Percentiles rank a stretch among this genome's conserved stretches.
phyloP scores from a whole-genome alignment of 1,140 invertebrate genomes.

The Drosophila tristis region DNA sequence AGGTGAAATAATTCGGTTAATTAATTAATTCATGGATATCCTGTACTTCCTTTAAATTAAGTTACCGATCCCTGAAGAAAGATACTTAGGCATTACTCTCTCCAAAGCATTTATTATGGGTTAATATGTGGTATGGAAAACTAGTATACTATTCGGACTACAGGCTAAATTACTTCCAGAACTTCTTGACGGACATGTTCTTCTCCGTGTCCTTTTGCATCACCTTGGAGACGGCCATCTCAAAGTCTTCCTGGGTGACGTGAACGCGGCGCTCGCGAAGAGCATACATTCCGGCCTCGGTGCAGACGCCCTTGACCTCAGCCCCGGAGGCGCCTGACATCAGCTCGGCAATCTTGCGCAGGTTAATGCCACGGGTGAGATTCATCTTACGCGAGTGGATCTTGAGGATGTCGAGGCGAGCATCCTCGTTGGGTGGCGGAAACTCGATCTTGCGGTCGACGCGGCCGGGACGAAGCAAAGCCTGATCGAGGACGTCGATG shows the following conservation, averaged over 20 bases:
- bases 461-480: slow-evolving; percentile 96
- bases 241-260: slow-evolving; percentile 99
- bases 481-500: slow-evolving; percentile 99
- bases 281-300: slow-evolving; percentile 99
- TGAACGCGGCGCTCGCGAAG: slow-evolving; percentile 98
- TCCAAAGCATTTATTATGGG: too few relatives aligned
- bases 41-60: too few relatives aligned
- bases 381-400: slow-evolving; percentile 99
- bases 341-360: slow-evolving; percentile 98
- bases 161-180: slow-evolving; percentile 94
- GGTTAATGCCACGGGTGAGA: slow-evolving; percentile 98
- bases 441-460: slow-evolving; percentile 99
- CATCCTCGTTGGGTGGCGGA: slow-evolving; percentile 99
- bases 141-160: too few relatives aligned
- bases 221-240: slow-evolving; percentile 99
- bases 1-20: too few relatives aligned
- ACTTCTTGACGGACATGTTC: slow-evolving; percentile 99
- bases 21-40: too few relatives aligned
- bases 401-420: slow-evolving; percentile 97
- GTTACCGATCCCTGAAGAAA: too few relatives aligned
- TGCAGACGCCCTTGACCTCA: slow-evolving; percentile 99
- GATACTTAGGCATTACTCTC: too few relatives aligned
- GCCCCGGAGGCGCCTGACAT: slow-evolving; percentile 99
- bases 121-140: too few relatives aligned
- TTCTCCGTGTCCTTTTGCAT: slow-evolving; percentile 99